phyloP scores from a whole-genome alignment of 2,797 vertebrate species.

The Scolopax bukidnonensis region DNA sequence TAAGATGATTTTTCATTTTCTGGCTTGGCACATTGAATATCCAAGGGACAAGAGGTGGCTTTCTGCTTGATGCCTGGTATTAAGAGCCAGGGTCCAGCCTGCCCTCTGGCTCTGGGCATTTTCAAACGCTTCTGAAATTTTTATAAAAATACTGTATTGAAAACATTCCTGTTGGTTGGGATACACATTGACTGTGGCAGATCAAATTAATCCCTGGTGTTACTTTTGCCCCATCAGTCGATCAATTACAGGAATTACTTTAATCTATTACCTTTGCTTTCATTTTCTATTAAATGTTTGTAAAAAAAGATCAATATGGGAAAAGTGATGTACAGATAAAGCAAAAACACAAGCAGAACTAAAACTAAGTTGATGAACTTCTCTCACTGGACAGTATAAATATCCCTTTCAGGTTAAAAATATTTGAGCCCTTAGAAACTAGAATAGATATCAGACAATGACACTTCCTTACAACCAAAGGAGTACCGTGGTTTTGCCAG shows the following conservation, averaged over 20 bases:
- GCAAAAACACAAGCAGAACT: background rate
- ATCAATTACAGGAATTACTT: background rate
- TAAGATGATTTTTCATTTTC: background rate
- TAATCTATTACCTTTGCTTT: conserved; percentile 1
- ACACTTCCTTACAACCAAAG: conserved; percentile 18
- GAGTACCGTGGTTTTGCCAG: background rate
- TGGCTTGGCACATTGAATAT: background rate
- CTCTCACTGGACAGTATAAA: conserved; percentile 52
- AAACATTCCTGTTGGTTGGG: background rate
- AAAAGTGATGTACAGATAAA: background rate
- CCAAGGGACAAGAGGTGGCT: background rate
- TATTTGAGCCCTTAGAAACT: conserved; percentile 39
- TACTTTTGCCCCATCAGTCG: background rate
- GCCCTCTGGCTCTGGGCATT: background rate
- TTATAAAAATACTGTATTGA: background rate
- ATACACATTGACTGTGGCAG: background rate
- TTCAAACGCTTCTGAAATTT: background rate
- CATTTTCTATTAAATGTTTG: background rate
- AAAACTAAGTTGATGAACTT: conserved; percentile 12
- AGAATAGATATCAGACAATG: conserved; percentile 27
- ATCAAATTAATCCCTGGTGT: background rate
- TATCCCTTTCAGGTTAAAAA: conserved; percentile 61
- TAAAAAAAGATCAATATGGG: background rate
- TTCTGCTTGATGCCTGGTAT: background rate
- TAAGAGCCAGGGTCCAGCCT: background rate